Percentiles rank a stretch among this genome's conserved stretches.
Conservation (phyloP, 1,140 invertebrate genomes). For the Chymomyza costata region DNA sequence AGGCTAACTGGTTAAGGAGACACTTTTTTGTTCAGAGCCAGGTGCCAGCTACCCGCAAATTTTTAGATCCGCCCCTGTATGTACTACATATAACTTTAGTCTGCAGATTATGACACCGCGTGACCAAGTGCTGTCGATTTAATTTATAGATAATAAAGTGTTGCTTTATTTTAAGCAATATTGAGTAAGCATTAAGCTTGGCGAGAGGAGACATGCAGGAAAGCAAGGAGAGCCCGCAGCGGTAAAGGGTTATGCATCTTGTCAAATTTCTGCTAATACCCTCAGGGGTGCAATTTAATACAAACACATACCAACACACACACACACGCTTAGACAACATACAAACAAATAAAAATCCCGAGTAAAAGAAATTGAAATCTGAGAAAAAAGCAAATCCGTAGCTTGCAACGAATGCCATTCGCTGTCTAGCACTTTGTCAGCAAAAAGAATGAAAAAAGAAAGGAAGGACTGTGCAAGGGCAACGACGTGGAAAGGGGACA, state of each 20-base stretch:
- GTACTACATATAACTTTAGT: neutral
- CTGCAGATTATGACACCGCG: slow-evolving; percentile 3
- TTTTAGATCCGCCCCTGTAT: too few relatives aligned
- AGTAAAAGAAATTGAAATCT: slow-evolving; percentile 26
- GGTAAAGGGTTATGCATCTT: too few relatives aligned
- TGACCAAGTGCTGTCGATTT: slow-evolving; percentile 50
- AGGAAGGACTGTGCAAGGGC: too few relatives aligned
- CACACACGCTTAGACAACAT: neutral
- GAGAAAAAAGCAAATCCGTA: too few relatives aligned
- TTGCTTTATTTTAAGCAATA: slow-evolving; percentile 15
- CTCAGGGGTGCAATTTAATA: slow-evolving; percentile 28
- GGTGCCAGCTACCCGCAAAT: neutral
- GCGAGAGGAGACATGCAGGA: too few relatives aligned
- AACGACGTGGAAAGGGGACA: too few relatives aligned
- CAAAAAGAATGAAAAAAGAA: too few relatives aligned
- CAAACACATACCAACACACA: slow-evolving; percentile 10
- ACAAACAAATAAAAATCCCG: slow-evolving; percentile 21
- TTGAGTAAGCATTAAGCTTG: neutral
- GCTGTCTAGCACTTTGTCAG: too few relatives aligned
- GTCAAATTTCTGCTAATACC: slow-evolving; percentile 20
- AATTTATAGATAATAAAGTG: slow-evolving; percentile 39
- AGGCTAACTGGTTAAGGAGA: neutral
- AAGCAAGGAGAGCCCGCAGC: too few relatives aligned
- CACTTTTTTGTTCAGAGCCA: neutral
- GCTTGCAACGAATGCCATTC: too few relatives aligned